Evolutionary conservation across 2,113 vertebrate species (phyloP).

Genomic region (Misgurnus anguillicaudatus): DNA sequence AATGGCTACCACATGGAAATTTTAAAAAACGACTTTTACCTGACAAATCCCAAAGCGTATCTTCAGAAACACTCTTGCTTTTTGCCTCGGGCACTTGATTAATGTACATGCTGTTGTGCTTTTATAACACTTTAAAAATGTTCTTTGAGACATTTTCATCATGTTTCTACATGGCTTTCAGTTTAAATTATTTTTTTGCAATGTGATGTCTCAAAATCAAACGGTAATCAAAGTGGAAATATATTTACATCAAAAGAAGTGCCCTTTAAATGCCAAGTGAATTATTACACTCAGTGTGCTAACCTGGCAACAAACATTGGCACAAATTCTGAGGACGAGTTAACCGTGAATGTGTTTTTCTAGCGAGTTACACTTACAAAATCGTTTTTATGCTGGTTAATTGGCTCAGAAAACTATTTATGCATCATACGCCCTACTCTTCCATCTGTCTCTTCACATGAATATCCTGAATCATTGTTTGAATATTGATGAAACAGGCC

Average conservation of each 20-base stretch:
- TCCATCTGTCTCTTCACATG: conserved; percentile 34
- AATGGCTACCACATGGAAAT: conserved; percentile 63
- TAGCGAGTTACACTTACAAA: neutral
- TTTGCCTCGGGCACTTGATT: neutral
- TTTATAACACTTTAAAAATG: neutral
- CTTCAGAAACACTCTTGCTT: conserved; percentile 10
- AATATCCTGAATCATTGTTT: conserved; percentile 25
- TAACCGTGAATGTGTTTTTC: conserved; percentile 1
- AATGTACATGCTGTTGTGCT: neutral
- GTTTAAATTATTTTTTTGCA: neutral
- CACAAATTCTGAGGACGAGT: neutral
- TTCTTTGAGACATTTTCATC: neutral
- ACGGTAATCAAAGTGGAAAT: neutral
- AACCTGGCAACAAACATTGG: conserved; percentile 11
- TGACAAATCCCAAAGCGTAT: conserved; percentile 5
- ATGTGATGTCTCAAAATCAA: conserved; percentile 1
- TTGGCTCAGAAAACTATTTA: conserved; percentile 45
- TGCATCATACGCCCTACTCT: conserved; percentile 8
- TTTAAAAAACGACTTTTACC: conserved; percentile 55
- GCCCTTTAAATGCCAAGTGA: conserved; percentile 14
- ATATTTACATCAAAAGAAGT: conserved; percentile 1
- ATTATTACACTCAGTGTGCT: neutral
- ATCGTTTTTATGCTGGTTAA: conserved; percentile 37
- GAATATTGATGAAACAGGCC: conserved; percentile 34
- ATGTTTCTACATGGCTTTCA: neutral